Evolutionary conservation across 2,113 vertebrate species (phyloP).

Genomic region (Ceyx melanurus): DNA sequence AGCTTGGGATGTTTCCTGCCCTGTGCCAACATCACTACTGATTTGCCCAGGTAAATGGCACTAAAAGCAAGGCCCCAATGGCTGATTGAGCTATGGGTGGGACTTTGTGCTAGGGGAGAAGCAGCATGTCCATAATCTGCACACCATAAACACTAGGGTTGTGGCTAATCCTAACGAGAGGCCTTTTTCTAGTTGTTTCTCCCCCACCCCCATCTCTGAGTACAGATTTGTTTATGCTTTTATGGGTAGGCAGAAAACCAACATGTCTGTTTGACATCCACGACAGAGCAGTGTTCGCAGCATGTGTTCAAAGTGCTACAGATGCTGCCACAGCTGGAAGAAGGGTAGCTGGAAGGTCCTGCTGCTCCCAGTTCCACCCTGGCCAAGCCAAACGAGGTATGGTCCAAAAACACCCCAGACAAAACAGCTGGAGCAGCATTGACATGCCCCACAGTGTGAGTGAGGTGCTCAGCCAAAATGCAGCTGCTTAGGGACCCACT

Average conservation of each 20-base stretch:
- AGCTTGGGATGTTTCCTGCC: neutral
- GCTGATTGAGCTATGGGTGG: neutral
- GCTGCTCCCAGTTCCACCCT: neutral
- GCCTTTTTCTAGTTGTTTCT: neutral
- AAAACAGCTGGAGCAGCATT: neutral
- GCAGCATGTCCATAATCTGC: neutral
- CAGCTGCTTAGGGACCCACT: neutral
- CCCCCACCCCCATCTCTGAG: neutral
- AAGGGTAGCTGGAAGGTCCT: neutral
- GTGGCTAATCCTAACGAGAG: neutral
- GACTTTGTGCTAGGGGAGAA: neutral
- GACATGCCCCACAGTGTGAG: neutral
- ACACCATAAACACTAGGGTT: neutral
- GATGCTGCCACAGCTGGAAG: neutral
- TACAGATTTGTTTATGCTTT: neutral
- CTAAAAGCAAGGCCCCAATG: neutral
- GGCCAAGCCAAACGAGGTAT: neutral
- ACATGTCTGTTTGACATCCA: neutral
- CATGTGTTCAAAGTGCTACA: neutral
- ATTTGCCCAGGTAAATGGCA: neutral
- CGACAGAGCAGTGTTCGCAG: neutral
- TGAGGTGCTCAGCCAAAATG: neutral
- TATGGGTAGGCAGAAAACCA: neutral
- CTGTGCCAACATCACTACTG: neutral
- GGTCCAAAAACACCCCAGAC: neutral